phyloP scores from a whole-genome alignment of 2,113 vertebrate genomes.

The Cebus imitator region DNA sequence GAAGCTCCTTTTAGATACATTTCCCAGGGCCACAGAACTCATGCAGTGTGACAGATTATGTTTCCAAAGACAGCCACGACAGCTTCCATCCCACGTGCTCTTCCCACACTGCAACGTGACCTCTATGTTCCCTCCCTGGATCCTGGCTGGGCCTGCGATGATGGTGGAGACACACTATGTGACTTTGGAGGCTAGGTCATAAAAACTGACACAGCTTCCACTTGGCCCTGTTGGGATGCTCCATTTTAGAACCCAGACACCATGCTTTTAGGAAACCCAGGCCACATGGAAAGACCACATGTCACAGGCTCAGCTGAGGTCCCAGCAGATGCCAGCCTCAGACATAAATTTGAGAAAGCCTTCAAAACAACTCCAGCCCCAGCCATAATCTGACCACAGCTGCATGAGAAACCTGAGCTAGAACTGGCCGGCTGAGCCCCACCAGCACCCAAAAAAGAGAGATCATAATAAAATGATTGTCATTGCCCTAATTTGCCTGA shows the following conservation, averaged over 20 bases:
- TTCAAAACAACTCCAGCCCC: neutral
- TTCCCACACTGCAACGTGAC: neutral
- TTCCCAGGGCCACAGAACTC: neutral
- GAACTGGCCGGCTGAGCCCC: neutral
- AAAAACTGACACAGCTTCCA: neutral
- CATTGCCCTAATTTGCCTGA: neutral
- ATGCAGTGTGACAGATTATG: neutral
- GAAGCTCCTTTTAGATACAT: neutral
- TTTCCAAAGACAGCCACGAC: neutral
- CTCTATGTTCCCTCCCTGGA: neutral
- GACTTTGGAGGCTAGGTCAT: neutral
- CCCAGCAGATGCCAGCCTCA: neutral
- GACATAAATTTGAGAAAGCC: neutral
- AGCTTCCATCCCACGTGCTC: neutral
- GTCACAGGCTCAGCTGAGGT: neutral
- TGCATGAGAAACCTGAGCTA: neutral
- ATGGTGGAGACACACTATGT: fast-evolving
- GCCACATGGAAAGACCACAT: neutral
- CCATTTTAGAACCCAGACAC: neutral
- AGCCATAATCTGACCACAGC: neutral
- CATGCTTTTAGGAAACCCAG: neutral
- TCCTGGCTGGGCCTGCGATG: neutral
- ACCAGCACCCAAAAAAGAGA: neutral
- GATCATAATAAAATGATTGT: neutral
- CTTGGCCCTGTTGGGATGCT: fast-evolving